Base-by-base conservation (phyloP, 2,888 invertebrate species). In the Timema cristinae region DNA sequence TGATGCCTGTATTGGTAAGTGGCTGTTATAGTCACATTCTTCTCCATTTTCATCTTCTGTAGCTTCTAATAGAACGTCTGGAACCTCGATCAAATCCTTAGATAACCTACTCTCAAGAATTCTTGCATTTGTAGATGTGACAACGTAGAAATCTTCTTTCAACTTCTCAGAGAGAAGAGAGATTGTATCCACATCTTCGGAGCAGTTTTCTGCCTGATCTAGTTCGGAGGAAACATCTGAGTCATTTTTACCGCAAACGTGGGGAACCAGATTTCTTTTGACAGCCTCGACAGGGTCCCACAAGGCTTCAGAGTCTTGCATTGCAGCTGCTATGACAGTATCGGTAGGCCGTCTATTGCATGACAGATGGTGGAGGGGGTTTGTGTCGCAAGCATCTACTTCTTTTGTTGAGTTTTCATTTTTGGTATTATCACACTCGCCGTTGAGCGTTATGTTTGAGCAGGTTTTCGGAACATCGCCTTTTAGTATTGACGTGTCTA, bases 211-310 rank as follows among this genome's bases (percentile, higher is more conserved):
- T 10, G 32, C 15, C 8, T 48, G 59, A 11, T 49, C 56, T 67
- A 67, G 49, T 50, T 50, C 49, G 11, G 11, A 50, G 6, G 48
- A 56, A 11, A 50, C 71, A 59, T 67, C 67, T 7, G 48, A 48
- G 59, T 59, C 32, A 32, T 32, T 79, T 81, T 89, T 88, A 50
- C 91, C 91, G 81, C 92, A 92, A 70, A 92, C 89, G 80, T 91
- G 91, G 66, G 92, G 91, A 78, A 92, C 88, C 75, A 91, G 83
- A 81, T 92, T 91, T 77, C 89, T 85, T 78, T 87, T 87, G 6
- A 91, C 90, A 15, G 92, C 92, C 85, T 91, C 91, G 9, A 92
- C 91, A 0, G 92, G 92, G 82, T 92, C 89, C 76, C 85, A 85
- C 59, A 91, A 68, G 51, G 59, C 70, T 50, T 68, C 71, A 49